These are phyloP conservation scores for Drosophila pseudotalamancana DNA, from an alignment of 2,888 invertebrate genomes.

Conservation along the genomic window DNA sequence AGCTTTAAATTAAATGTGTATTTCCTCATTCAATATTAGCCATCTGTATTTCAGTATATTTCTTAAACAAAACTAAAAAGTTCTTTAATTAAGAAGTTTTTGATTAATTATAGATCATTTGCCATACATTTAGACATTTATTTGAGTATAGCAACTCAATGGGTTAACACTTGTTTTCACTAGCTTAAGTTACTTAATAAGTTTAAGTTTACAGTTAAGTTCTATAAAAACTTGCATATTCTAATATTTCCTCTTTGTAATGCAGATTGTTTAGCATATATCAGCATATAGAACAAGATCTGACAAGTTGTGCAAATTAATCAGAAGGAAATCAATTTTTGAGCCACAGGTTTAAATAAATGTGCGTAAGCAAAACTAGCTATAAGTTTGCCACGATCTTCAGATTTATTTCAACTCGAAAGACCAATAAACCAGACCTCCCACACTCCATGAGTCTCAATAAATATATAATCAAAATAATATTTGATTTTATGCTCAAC, in stretches of 20 bases:
- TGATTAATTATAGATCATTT: too few species aligned
- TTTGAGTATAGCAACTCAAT: neutral
- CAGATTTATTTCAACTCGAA: slow-evolving; percentile 54
- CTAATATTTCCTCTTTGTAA: slow-evolving; percentile 1
- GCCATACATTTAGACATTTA: neutral
- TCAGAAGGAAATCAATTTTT: slow-evolving; percentile 22
- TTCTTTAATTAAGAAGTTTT: neutral
- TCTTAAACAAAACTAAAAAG: neutral
- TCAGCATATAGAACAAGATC: slow-evolving; percentile 27
- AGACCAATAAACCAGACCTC: slow-evolving; percentile 24
- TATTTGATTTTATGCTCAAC: slow-evolving; percentile 21
- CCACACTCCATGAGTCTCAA: slow-evolving; percentile 19
- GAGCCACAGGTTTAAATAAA: slow-evolving; percentile 16
- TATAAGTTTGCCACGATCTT: slow-evolving; percentile 14
- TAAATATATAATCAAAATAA: slow-evolving; percentile 38
- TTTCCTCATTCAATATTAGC: too few species aligned
- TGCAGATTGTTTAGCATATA: slow-evolving; percentile 59
- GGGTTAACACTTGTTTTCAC: slow-evolving; percentile 65
- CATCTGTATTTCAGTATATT: too few species aligned
- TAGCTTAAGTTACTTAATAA: slow-evolving; percentile 33
- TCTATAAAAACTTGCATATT: slow-evolving; percentile 31
- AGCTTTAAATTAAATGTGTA: too few species aligned
- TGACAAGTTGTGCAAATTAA: slow-evolving; percentile 26
- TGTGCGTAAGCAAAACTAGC: slow-evolving; percentile 69
- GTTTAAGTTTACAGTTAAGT: slow-evolving; percentile 27